Conservation (phyloP, 2,113 vertebrate genomes). For the Vombatus ursinus region DNA sequence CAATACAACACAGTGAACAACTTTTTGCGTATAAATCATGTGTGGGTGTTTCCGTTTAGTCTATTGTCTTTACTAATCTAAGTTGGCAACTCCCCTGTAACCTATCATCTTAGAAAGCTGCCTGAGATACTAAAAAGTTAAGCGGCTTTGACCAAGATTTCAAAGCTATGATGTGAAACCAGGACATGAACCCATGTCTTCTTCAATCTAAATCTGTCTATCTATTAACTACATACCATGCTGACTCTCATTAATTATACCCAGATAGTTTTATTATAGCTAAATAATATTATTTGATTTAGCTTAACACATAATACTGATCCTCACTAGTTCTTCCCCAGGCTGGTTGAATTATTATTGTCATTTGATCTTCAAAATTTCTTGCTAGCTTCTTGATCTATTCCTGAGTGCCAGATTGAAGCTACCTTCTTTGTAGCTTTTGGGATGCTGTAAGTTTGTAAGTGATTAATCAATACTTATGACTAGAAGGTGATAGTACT, state of each 20-base stretch:
- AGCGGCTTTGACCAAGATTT: neutral
- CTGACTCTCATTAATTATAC: neutral
- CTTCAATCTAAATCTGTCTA: neutral
- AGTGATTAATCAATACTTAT: neutral
- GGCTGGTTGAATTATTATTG: neutral
- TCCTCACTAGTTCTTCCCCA: neutral
- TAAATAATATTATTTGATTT: neutral
- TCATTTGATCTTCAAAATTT: neutral
- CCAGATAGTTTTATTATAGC: neutral
- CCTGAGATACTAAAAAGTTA: neutral
- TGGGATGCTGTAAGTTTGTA: neutral
- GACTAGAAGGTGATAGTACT: neutral
- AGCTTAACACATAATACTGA: neutral
- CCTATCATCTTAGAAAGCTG: neutral
- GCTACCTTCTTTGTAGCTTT: neutral
- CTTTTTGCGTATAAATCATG: neutral
- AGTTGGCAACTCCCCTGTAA: neutral
- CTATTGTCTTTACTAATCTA: neutral
- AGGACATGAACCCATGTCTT: neutral
- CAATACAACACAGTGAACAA: neutral
- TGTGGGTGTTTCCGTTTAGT: neutral
- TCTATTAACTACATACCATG: neutral
- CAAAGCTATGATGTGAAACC: neutral
- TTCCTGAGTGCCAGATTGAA: neutral
- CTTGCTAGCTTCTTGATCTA: neutral